Evolutionary conservation across 2,113 vertebrate genomes (phyloP), one percentile per base, ranked within the genome.

Genomic region (Triplophysa tibetana): DNA sequence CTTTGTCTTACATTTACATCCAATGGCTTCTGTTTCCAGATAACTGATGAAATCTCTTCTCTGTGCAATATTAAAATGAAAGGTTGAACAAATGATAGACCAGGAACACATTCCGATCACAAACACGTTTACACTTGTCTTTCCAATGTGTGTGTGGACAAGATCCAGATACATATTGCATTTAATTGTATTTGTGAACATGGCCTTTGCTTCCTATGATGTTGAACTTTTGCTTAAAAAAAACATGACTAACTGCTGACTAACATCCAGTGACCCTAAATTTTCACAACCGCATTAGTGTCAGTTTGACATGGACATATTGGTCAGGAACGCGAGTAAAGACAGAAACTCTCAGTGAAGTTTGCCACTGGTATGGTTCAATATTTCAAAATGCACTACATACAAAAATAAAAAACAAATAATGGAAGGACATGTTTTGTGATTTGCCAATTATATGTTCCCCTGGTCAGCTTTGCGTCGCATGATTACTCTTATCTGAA

Each of bases 201-300:
- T 5, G 9, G 7, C 19, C 19, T 9, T 58, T 58, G 54, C n/a
- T 17, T 50, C 8, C 17, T 48, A 21, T 1, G 12, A 50, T 14
- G 9, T 43, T 77, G 77, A 79, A 66, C 54, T 54, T 82, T 41
- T 77, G 65, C 48, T 17, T 74, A 8, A 16, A n/a, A 48, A 48
- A 67, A 23, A 11, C 43, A 68, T 68, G n/a, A n/a, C n/a, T n/a
- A n/a, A 21, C 12, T 23, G 65, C 43, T 0, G 2, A 10, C 19
- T 72, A 43, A 61, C 70, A 43, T 61, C 29, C 19, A 58, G 52
- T 58, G 26, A 56, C 69, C 24, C 69, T 72, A 58, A 24, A 19
- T 19, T 54, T 24, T 70, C 48, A 19, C 68, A 29, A 29, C 48
- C 2, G 8, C 19, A 38, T 38, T 5, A 72, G 48, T 70, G 68